phyloP scores from a whole-genome alignment of 2,797 vertebrate genomes.

The Pantherophis alleghaniensis region DNA sequence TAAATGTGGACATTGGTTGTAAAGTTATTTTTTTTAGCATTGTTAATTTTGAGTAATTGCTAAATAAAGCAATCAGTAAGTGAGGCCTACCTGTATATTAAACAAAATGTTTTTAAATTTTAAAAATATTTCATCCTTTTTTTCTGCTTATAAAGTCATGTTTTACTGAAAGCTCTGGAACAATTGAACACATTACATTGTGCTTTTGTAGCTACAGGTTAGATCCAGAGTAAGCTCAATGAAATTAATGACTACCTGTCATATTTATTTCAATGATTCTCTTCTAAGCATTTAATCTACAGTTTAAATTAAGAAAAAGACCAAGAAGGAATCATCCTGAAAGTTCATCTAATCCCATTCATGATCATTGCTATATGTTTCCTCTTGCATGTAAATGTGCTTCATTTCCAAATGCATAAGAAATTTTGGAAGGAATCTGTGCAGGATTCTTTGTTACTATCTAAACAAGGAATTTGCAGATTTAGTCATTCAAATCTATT shows the following conservation, averaged over 20 bases:
- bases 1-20: neutral
- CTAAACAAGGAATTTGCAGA: slow-evolving; percentile 52
- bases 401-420: slow-evolving; percentile 58
- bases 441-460: slow-evolving; percentile 49
- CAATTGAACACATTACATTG: neutral
- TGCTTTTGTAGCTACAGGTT: neutral
- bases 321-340: neutral
- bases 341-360: slow-evolving; percentile 45
- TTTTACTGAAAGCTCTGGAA: neutral
- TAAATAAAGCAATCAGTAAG: neutral
- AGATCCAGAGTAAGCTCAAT: neutral
- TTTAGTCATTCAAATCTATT: slow-evolving; percentile 51
- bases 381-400: slow-evolving; percentile 55
- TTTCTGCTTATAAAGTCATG: neutral
- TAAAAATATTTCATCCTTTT: neutral
- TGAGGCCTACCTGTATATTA: neutral
- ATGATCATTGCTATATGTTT: slow-evolving; percentile 59
- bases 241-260: neutral
- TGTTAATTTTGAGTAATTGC: neutral
- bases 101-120: neutral
- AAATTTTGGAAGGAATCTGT: slow-evolving; percentile 59
- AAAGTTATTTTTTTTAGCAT: neutral
- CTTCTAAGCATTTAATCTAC: neutral
- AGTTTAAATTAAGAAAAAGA: slow-evolving; percentile 31
- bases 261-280: neutral